Conservation (phyloP, 2,797 vertebrate species). For the Oreochromis grahami region DNA sequence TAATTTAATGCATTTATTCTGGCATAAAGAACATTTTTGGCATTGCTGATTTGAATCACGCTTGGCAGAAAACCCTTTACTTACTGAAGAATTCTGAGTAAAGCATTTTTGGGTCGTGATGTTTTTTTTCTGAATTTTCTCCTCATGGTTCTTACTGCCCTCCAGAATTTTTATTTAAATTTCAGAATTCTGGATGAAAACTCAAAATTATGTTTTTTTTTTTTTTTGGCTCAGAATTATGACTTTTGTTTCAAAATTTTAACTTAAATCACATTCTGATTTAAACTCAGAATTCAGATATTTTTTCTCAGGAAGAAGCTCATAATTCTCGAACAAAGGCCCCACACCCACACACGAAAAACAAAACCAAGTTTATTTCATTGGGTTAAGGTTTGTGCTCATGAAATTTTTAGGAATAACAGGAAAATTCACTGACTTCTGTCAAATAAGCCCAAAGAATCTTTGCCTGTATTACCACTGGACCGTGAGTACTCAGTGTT, state of each 20-base stretch:
- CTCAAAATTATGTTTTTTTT: neutral
- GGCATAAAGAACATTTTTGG: neutral
- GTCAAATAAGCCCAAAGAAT: neutral
- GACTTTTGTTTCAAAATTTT: neutral
- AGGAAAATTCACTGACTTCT: neutral
- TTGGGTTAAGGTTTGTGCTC: neutral
- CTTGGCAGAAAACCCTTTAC: neutral
- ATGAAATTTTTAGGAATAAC: neutral
- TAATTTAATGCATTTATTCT: neutral
- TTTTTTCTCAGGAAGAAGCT: rapidly evolving
- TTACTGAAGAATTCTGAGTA: neutral
- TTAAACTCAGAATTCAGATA: neutral
- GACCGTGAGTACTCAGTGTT: neutral
- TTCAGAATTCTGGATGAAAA: neutral
- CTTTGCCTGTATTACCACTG: neutral
- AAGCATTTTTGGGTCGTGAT: neutral
- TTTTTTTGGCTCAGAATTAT: neutral
- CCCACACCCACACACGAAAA: neutral
- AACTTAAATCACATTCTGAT: neutral
- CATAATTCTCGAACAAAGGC: neutral
- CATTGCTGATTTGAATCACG: neutral
- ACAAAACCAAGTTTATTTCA: neutral
- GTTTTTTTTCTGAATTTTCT: neutral
- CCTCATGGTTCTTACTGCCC: neutral
- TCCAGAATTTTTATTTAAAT: neutral